Evolutionary conservation across 2,113 vertebrate genomes (phyloP).

Genomic region (Ammodytes dubius): DNA sequence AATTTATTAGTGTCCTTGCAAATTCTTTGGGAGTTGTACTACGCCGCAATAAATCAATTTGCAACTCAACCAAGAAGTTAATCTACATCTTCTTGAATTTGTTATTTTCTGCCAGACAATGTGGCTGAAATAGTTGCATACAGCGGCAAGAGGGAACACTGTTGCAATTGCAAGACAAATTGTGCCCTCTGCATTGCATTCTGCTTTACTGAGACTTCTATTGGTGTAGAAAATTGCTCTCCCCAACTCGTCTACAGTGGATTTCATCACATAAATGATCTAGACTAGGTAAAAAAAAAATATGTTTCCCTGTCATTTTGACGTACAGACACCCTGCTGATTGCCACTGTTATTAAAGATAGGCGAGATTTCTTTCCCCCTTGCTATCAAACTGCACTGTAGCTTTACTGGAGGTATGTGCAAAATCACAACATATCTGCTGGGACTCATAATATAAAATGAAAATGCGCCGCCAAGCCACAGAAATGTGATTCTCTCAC

Average conservation of each 20-base stretch:
- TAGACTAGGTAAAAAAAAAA: background rate
- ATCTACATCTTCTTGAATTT: background rate
- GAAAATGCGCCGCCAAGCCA: background rate
- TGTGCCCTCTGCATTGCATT: background rate
- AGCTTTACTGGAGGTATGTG: conserved; percentile 1
- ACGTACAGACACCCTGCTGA: background rate
- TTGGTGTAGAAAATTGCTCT: background rate
- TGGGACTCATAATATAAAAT: background rate
- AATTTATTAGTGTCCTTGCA: conserved; percentile 27
- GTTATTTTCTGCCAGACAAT: background rate
- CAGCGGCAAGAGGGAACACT: no score
- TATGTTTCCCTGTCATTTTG: background rate
- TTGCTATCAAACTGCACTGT: conserved; percentile 13
- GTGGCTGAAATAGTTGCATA: background rate
- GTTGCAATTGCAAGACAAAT: background rate
- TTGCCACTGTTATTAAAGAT: background rate
- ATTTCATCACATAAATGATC: background rate
- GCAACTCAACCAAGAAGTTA: background rate
- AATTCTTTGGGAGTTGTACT: background rate
- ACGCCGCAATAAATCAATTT: background rate
- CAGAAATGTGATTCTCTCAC: background rate
- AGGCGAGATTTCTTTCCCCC: background rate
- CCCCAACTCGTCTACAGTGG: background rate
- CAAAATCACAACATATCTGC: conserved; percentile 9
- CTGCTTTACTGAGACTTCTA: background rate